A percentile compares a stretch with the other conserved stretches of the same genome.
phyloP scores from a whole-genome alignment of 2,797 vertebrate species.

The Bufotes viridis region DNA sequence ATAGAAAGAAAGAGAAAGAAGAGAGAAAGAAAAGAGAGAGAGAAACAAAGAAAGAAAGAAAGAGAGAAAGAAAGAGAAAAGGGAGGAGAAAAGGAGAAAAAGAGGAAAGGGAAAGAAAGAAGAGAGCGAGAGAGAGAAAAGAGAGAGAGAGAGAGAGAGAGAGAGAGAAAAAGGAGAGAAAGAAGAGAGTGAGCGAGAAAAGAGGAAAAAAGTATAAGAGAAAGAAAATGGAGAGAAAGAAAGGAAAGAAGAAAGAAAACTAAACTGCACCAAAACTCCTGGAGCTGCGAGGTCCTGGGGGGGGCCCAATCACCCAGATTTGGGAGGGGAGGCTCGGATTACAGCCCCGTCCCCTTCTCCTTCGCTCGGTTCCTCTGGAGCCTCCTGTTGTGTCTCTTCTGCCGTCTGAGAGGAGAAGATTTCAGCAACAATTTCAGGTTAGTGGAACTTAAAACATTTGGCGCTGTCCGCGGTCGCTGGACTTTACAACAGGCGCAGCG shows the following conservation, averaged over 20 bases:
- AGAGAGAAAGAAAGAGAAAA: neutral
- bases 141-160: too few relatives aligned
- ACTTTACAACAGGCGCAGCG: neutral
- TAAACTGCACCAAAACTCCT: constrained; percentile 53
- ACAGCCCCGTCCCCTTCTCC: constrained; percentile 69
- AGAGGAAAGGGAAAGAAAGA: neutral
- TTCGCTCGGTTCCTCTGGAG: constrained; percentile 21
- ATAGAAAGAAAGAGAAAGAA: too few relatives aligned
- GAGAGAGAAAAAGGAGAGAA: too few relatives aligned
- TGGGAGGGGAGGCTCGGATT: constrained; percentile 74
- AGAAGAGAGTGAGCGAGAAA: too few relatives aligned
- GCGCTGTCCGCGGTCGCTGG: neutral
- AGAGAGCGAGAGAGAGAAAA: neutral
- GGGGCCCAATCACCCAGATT: constrained; percentile 71
- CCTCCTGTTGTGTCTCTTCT: neutral
- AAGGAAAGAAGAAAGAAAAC: neutral
- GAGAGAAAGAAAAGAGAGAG: too few relatives aligned
- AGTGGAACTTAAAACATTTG: constrained; percentile 5
- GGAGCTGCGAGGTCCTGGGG: constrained; percentile 59
- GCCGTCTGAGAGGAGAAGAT: neutral
- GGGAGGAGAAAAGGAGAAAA: too few relatives aligned
- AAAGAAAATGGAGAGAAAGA: neutral
- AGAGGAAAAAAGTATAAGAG: too few relatives aligned
- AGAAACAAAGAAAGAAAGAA: too few relatives aligned
- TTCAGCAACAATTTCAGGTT: constrained; percentile 29